A percentile compares a stretch with the other conserved stretches of the same genome.
These are phyloP conservation scores for Trachelus stipa DNA, from an alignment of 2,888 invertebrate genomes.

Conservation along the genomic window DNA sequence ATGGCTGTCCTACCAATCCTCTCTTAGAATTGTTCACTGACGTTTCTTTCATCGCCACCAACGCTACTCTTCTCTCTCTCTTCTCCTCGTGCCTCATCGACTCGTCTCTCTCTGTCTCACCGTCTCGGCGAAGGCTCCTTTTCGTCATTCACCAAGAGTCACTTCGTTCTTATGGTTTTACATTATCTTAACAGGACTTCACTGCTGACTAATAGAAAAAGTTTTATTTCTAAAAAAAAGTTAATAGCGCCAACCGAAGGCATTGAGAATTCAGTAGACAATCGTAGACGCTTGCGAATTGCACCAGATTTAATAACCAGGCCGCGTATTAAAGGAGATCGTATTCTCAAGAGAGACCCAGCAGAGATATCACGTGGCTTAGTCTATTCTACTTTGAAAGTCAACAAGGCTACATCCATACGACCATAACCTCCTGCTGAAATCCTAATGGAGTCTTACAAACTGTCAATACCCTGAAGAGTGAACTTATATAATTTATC, in stretches of 20 bases:
- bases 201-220: too few species aligned
- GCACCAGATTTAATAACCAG: background rate
- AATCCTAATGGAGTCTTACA: background rate
- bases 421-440: background rate
- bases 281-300: background rate
- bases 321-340: background rate
- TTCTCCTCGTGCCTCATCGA: background rate
- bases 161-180: background rate
- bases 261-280: background rate
- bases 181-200: background rate
- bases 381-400: background rate
- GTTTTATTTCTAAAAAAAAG: background rate
- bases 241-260: background rate
- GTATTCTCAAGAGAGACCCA: background rate
- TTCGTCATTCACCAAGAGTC: background rate
- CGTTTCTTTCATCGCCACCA: background rate
- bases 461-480: background rate
- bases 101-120: conserved; percentile 1
- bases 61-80: background rate
- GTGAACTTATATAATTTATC: background rate
- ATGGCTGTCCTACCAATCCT: background rate
- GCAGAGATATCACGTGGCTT: background rate
- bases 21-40: background rate
- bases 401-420: background rate
- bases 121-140: background rate